Evolutionary conservation across 2,797 vertebrate genomes (phyloP).

Genomic region (Tapera naevia): DNA sequence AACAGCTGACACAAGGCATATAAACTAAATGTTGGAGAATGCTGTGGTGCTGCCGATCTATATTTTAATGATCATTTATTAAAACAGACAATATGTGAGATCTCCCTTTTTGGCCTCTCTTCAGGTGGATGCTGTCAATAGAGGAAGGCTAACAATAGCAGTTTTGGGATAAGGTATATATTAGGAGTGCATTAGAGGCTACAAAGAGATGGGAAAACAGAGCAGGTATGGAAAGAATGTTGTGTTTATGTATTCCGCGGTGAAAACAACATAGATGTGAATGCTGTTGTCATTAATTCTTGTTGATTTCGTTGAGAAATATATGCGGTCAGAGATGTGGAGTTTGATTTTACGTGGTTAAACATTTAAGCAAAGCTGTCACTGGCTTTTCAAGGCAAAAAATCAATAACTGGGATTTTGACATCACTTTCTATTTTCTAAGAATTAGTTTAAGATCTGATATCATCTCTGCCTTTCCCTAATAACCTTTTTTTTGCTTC

Average conservation of each 20-base stretch:
- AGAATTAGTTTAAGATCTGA: neutral
- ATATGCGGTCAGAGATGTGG: neutral
- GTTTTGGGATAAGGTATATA: neutral
- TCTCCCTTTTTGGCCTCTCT: neutral
- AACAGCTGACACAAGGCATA: slow-evolving; percentile 13
- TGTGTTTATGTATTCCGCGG: neutral
- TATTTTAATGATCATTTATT: slow-evolving; percentile 50
- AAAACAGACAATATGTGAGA: neutral
- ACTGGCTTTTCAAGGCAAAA: slow-evolving; percentile 42
- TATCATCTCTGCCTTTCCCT: neutral
- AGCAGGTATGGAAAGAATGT: neutral
- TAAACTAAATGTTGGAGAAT: neutral
- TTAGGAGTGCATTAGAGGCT: neutral
- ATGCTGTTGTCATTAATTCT: neutral
- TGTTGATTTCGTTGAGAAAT: neutral
- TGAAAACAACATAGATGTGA: neutral
- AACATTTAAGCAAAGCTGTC: slow-evolving; percentile 8
- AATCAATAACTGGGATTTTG: neutral
- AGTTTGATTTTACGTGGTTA: slow-evolving; percentile 32
- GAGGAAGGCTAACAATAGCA: neutral
- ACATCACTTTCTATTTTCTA: neutral
- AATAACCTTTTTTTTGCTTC: neutral
- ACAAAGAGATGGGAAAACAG: neutral
- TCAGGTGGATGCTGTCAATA: neutral
- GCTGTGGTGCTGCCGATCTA: neutral